Evolutionary conservation across 2,888 invertebrate genomes (phyloP), one percentile per base, ranked within the genome.

Genomic region (Alsophila aescularia): DNA sequence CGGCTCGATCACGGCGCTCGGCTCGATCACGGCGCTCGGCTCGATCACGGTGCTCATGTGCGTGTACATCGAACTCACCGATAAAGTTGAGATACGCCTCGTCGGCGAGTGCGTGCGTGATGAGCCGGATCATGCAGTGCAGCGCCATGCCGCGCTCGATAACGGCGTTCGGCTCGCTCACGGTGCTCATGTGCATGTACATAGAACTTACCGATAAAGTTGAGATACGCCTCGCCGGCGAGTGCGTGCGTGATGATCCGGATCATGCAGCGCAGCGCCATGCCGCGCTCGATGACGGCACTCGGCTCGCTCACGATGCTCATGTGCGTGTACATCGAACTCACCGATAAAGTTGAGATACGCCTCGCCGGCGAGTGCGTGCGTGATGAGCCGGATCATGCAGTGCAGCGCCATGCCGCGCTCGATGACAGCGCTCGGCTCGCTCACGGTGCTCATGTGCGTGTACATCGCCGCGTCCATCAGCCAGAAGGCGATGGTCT

Each of bases 381-480:
- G 96, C 0, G 99, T 99, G 64, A 99, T 93, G 49, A 99, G 94
- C 0, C 98, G 93, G 67, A 99, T 99, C 93, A 99, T 95, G 91
- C 99, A 99, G 87, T 99, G 99, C 61, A 99, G 93, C 16, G 99
- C 97, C 50, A 99, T 93, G 2, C 99, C 99, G 29, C 99, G 94
- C 83, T 97, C 98, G 60, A 99, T 95, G 41, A 98, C 93, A 0
- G 94, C 69, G 63, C 92, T 95, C 0, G 94, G 92, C 1, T 94
- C 94, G 47, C 96, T 96, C 4, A 95, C 0, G 0, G 91, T 92
- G 32, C 98, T 98, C 99, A 99, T 99, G 86, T 97, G 96, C 0
- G 96, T 96, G 84, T 99, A 99, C 99, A 99, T 99, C 69, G 98
- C 98, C 69, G 98, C 98, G 88, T 99, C 99, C 99, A 99, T 99